Evolutionary conservation across 2,888 invertebrate species (phyloP), one percentile per base, ranked within the genome.

Genomic region (Drosophila macrothrix): DNA sequence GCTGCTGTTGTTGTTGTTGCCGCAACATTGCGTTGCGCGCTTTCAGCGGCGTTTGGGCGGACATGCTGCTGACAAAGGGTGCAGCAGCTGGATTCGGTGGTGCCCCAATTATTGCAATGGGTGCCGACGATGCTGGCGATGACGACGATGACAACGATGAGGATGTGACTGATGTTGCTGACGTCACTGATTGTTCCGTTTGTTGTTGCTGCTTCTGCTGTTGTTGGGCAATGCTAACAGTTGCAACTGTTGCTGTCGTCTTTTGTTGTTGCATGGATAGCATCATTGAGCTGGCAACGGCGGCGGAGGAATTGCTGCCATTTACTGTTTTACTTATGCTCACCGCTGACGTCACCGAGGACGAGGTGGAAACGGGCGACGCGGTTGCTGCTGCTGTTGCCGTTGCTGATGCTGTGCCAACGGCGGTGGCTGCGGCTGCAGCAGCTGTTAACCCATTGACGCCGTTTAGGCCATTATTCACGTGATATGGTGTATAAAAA

Each of bases 401-500:
- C 52, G 91, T 84, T 82, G 78, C 67, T 49, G 63, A 41, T 53
- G 69, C 66, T 46, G 83, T 68, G n/a, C 70, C 78, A 28, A 75
- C 80, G 60, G 72, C 74, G 50, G 79, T 65, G 14, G 78, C 78
- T 37, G 76, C 88, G 50, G 83, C 81, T 7, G 87, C 69, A 43
- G 80, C 73, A 22, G 86, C 71, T 53, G 91, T 84, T 82, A 91
- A 66, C 79, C 91, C 88, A 83, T 90, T 88, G 75, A 84, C 89
- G 75, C 90, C 88, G 63, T 77, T 84, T 58, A 85, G 78, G 76
- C 92, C 92, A 90, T 92, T 92, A 84, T 84, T 93, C 79, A 93
- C 82, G 70, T 92, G 92, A 91, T 92, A 93, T 84, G 93, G 92
- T 83, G 93, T 83, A 79, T 93, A 93, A 78, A 92, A 93, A 79